These are phyloP conservation scores for Anodontia alba DNA, from an alignment of 2,888 invertebrate species.

Conservation along the genomic window DNA sequence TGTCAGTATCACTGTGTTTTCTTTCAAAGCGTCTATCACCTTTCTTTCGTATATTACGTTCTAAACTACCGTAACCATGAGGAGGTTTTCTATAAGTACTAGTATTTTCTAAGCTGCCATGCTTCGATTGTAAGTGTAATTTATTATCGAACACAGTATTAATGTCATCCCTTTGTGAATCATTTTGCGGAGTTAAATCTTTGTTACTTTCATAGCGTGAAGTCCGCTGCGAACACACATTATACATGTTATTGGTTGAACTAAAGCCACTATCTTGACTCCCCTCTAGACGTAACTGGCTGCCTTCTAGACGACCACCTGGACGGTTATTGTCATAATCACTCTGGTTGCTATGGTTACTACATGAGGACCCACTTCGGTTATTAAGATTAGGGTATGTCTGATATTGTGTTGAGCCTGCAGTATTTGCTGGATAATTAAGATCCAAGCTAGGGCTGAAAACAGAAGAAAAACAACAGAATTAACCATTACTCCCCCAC, in stretches of 20 bases:
- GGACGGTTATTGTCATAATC: conserved; percentile 79
- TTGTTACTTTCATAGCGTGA: conserved; percentile 82
- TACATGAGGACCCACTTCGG: conserved; percentile 69
- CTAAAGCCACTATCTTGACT: conserved; percentile 76
- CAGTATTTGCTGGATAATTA: conserved; percentile 38
- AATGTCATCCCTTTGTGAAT: conserved; percentile 56
- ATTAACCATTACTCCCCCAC: too few species aligned
- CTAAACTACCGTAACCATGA: conserved; percentile 73
- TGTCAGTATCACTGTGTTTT: conserved; percentile 65
- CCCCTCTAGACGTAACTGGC: conserved; percentile 41
- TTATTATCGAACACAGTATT: conserved; percentile 66
- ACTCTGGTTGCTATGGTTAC: conserved; percentile 67
- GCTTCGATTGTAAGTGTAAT: conserved; percentile 64
- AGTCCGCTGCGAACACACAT: conserved; percentile 84
- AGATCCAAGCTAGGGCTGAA: conserved; percentile 52
- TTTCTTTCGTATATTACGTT: conserved; percentile 66
- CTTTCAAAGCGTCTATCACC: conserved; percentile 59
- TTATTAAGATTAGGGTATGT: conserved; percentile 79
- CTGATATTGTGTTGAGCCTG: conserved; percentile 77
- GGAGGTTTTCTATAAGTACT: conserved; percentile 65
- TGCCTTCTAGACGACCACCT: conserved; percentile 38
- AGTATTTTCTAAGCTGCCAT: conserved; percentile 80
- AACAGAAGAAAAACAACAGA: conserved; percentile 1
- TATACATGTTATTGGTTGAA: conserved; percentile 84
- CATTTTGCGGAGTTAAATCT: conserved; percentile 74